Percentiles rank a stretch among this genome's conserved stretches.
Evolutionary conservation across 2,888 invertebrate genomes (phyloP).

Genomic region (Thera britannica): DNA sequence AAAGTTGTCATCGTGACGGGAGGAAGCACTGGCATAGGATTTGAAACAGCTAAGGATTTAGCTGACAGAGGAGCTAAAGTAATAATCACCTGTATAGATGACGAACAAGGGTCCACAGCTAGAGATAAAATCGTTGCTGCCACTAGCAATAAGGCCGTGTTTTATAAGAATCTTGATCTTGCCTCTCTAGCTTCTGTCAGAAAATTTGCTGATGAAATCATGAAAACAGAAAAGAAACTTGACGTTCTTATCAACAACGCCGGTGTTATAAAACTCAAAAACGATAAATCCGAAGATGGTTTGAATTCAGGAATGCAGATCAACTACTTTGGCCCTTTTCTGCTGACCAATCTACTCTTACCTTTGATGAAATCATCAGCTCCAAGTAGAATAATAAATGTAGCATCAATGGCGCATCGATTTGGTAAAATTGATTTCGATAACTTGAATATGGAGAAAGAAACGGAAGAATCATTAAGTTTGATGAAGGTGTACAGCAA

Average conservation of each 20-base stretch:
- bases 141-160: conserved; percentile 61
- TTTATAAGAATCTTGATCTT: conserved; percentile 76
- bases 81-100: conserved; percentile 91
- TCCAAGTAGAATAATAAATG: conserved; percentile 69
- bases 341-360: conserved; percentile 86
- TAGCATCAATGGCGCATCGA: conserved; percentile 63
- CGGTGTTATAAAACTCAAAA: conserved; percentile 70
- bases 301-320: conserved; percentile 85
- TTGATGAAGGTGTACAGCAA: conserved; percentile 59
- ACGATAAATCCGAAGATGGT: conserved; percentile 84
- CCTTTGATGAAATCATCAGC: conserved; percentile 71
- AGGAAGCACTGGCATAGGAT: conserved; percentile 92
- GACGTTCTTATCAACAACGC: conserved; percentile 87
- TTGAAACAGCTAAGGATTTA: conserved; percentile 89
- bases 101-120: conserved; percentile 83
- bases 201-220: conserved; percentile 85
- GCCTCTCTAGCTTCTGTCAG: conserved; percentile 83
- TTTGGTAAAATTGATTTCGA: conserved; percentile 56
- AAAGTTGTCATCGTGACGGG: conserved; percentile 94
- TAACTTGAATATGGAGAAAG: conserved; percentile 57
- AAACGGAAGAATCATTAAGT: conserved; percentile 44
- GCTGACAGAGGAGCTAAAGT: conserved; percentile 90
- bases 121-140: conserved; percentile 54
- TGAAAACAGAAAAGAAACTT: conserved; percentile 77
- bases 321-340: conserved; percentile 87